Evolutionary conservation across 2,113 vertebrate genomes (phyloP), one percentile per base, ranked within the genome.

Genomic region (Notothenia rossii): DNA sequence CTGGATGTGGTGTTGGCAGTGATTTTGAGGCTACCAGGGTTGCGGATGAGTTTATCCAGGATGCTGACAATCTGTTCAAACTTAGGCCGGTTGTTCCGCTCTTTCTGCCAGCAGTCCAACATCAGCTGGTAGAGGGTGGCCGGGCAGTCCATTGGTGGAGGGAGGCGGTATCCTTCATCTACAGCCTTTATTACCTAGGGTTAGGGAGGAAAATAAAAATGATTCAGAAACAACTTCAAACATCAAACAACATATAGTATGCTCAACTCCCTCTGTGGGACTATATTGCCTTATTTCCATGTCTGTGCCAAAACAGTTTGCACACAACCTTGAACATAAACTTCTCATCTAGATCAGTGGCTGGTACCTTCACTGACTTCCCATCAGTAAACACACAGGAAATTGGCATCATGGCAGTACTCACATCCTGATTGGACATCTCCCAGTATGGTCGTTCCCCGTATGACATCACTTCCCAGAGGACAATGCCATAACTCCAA

Each of bases 381-480:
- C 59, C 12, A 79, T 15, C 5, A 45, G 20, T 53, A 61, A 72
- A 65, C 50, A 40, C 36, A 40, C 5, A 40, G 7, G 5, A 40
- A 40, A 7, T 40, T 40, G 7, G 36, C 6, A 50, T 79, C 62
- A 55, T 59, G 15, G 58, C 58, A 74, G 36, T 88, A 97, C 98
- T 98, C 91, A 99, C 98, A 89, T 99, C 98, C 93, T 99, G 98
- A 95, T 99, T 99, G 92, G 98, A 99, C 98, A 99, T 99, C 89
- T 99, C 98, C 98, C 98, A 99, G 92, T 99, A 99, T 60, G 98
- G 98, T 81, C 98, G 96, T 83, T 99, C 98, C 80, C 98, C 98
- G 4, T 99, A 99, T 12, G 98, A 98, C 97, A 99, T 98, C 92
- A 99, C 98, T 89, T 99, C 98, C 98, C 98, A 99, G 53, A 99